These are phyloP conservation scores for Porites lutea DNA, from an alignment of 64 coral and sea anemone genomes.

Conservation along the genomic window DNA sequence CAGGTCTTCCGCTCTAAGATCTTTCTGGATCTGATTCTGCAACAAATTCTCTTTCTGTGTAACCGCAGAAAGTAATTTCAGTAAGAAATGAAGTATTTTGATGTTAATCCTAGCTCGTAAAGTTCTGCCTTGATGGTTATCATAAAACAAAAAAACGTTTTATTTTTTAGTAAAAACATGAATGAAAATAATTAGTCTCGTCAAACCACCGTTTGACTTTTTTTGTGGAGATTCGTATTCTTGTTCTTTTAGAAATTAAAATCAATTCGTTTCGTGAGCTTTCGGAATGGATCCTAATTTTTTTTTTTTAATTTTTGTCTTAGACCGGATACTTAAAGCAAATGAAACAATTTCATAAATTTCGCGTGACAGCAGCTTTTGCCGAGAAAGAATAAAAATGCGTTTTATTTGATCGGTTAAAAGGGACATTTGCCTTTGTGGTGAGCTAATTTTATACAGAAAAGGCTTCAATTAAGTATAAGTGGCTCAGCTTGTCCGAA, in stretches of 20 bases:
- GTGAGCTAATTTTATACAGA: not conserved
- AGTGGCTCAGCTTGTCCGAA: not conserved
- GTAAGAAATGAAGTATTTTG: not conserved
- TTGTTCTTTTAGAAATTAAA: not conserved
- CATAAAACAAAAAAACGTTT: not conserved
- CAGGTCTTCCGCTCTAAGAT: too few relatives aligned
- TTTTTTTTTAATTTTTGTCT: not conserved
- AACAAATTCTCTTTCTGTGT: not conserved
- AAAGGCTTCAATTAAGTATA: slow-evolving; percentile 10
- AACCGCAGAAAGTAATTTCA: slow-evolving; percentile 1
- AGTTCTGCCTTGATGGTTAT: not conserved
- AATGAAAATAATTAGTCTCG: not conserved
- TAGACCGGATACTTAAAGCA: not conserved
- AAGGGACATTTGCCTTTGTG: not conserved
- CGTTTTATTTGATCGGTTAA: not conserved
- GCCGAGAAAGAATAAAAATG: too few relatives aligned
- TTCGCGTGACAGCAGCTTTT: not conserved
- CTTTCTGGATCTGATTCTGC: not conserved
- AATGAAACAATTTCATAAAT: not conserved
- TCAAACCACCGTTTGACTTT: not conserved
- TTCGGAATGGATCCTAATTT: not conserved
- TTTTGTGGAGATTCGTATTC: not conserved
- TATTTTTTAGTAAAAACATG: not conserved
- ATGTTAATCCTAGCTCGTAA: not conserved
- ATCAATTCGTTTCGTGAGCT: not conserved